Evolutionary conservation across 2,888 invertebrate species (phyloP).

Genomic region (Drosophila pullipes): DNA sequence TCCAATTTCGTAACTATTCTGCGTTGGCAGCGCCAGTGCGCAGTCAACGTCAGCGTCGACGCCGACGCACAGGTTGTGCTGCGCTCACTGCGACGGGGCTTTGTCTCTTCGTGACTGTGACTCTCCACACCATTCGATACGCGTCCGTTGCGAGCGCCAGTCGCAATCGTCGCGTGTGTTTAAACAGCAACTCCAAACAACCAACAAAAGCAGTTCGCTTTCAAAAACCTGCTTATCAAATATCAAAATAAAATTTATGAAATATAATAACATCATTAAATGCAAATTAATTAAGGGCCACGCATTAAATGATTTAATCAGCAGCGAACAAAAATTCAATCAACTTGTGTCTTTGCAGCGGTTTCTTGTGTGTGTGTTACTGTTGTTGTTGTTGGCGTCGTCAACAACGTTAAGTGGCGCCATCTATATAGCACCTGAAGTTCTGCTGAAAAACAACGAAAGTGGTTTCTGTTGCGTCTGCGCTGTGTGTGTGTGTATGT

Average conservation of each 20-base stretch:
- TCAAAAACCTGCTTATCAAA: constrained; percentile 46
- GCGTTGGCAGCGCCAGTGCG: constrained; percentile 15
- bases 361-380: background rate
- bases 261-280: constrained; percentile 19
- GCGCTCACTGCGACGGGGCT: constrained; percentile 48
- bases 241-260: constrained; percentile 29
- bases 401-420: constrained; percentile 27
- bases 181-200: constrained; percentile 17
- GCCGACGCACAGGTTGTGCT: constrained; percentile 61
- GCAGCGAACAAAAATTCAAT: constrained; percentile 14
- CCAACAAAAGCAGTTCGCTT: constrained; percentile 14
- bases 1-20: constrained; percentile 31
- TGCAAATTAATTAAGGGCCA: constrained; percentile 46
- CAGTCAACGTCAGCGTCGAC: constrained; percentile 14
- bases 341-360: constrained; percentile 16
- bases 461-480: constrained; percentile 32
- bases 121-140: constrained; percentile 68
- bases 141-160: constrained; percentile 73
- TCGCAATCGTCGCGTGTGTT: constrained; percentile 62
- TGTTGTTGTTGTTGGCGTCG: background rate
- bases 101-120: constrained; percentile 41
- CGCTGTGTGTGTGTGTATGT: background rate
- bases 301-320: constrained; percentile 24
- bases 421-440: constrained; percentile 13
- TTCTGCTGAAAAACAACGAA: constrained; percentile 46